A percentile compares a stretch with the other conserved stretches of the same genome.
Evolutionary conservation across 2,888 invertebrate species (phyloP).

Genomic region (Arctia plantaginis): DNA sequence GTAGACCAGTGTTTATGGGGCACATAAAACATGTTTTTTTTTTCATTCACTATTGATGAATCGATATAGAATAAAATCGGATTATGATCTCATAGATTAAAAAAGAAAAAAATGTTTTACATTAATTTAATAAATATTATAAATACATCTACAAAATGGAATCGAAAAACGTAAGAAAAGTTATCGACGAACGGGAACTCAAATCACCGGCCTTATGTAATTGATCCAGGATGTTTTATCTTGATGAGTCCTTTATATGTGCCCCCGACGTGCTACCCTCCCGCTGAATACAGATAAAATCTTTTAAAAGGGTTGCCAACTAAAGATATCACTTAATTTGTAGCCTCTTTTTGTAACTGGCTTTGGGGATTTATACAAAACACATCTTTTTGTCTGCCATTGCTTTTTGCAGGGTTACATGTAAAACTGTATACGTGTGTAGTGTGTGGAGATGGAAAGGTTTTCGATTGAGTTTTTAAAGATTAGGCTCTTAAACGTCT

Average conservation of each 20-base stretch:
- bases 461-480: constrained; percentile 74
- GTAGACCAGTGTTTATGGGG: constrained; percentile 61
- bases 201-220: constrained; percentile 81
- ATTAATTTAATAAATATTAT: constrained; percentile 49
- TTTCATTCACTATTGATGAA: constrained; percentile 48
- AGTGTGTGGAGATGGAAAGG: constrained; percentile 35
- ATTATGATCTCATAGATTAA: constrained; percentile 58
- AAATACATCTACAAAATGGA: constrained; percentile 56
- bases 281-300: constrained; percentile 80
- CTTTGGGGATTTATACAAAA: constrained; percentile 76
- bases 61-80: constrained; percentile 61
- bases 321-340: constrained; percentile 86
- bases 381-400: constrained; percentile 65
- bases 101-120: constrained; percentile 40
- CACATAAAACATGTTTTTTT: constrained; percentile 59
- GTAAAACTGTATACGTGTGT: constrained; percentile 46
- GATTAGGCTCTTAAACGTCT: constrained; percentile 69
- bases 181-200: constrained; percentile 76
- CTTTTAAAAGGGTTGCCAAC: constrained; percentile 85
- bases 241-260: constrained; percentile 82
- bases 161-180: constrained; percentile 66
- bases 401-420: constrained; percentile 66
- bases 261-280: constrained; percentile 83
- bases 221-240: constrained; percentile 85
- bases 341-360: constrained; percentile 82